These are phyloP conservation scores for Shargacucullia verbasci DNA, from an alignment of 2,888 invertebrate species.

Conservation along the genomic window DNA sequence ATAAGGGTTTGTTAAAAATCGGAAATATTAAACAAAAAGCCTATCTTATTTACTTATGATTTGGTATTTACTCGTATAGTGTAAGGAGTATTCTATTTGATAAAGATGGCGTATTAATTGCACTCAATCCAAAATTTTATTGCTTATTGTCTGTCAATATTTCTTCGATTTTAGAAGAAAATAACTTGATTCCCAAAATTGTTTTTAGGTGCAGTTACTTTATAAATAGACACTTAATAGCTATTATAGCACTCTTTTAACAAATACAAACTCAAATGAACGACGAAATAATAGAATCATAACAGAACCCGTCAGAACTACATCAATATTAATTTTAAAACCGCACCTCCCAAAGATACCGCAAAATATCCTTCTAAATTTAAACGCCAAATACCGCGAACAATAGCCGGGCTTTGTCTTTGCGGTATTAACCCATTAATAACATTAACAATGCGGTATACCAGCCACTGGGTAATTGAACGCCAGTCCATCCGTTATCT, in stretches of 20 bases:
- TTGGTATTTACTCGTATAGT: slow-evolving; percentile 11
- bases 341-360: slow-evolving; percentile 43
- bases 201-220: too few relatives aligned
- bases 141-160: too few relatives aligned
- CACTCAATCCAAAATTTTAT: too few relatives aligned
- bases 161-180: too few relatives aligned
- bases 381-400: slow-evolving; percentile 55
- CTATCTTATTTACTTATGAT: slow-evolving; percentile 28
- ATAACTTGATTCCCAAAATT: too few relatives aligned
- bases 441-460: slow-evolving; percentile 77
- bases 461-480: slow-evolving; percentile 71
- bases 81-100: slow-evolving; percentile 20
- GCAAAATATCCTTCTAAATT: slow-evolving; percentile 58
- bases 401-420: slow-evolving; percentile 70
- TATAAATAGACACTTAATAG: too few relatives aligned
- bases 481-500: slow-evolving; percentile 75
- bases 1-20: slow-evolving; percentile 26
- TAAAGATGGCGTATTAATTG: not conserved
- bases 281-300: not conserved
- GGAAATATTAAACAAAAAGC: slow-evolving; percentile 35
- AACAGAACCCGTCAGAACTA: slow-evolving; percentile 19
- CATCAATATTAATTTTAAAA: slow-evolving; percentile 60
- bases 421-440: slow-evolving; percentile 77
- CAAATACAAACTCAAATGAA: too few relatives aligned
- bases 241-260: too few relatives aligned